These are phyloP conservation scores for Discoglossus pictus DNA, from an alignment of 2,797 vertebrate species.

Conservation along the genomic window DNA sequence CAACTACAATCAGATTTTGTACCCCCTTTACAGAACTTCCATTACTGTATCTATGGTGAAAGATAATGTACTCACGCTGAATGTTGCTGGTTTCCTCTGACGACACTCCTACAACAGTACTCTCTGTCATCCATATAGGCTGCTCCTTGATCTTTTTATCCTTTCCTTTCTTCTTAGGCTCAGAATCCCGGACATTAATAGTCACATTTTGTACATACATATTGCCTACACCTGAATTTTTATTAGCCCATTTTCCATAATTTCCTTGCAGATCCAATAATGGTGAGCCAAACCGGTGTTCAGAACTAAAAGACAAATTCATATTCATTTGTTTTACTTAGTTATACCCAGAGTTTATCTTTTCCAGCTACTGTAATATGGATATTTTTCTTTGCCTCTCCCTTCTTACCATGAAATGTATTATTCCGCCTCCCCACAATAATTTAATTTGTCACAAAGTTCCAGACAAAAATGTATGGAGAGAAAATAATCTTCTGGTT, in stretches of 20 bases:
- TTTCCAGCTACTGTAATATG: too few relatives aligned
- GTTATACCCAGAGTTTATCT: too few relatives aligned
- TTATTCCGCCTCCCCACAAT: too few relatives aligned
- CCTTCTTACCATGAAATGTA: too few relatives aligned
- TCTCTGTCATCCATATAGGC: constrained; percentile 62
- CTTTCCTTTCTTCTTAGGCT: constrained; percentile 49
- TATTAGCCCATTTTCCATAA: constrained; percentile 54
- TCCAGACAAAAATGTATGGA: too few relatives aligned
- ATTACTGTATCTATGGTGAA: too few relatives aligned
- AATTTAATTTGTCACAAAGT: too few relatives aligned
- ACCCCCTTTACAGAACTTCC: too few relatives aligned
- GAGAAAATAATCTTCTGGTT: too few relatives aligned
- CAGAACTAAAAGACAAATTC: constrained; percentile 48
- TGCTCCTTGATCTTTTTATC: constrained; percentile 52
- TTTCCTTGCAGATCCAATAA: constrained; percentile 16
- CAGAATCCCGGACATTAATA: constrained; percentile 54
- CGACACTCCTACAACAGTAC: constrained; percentile 52
- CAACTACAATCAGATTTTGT: too few relatives aligned
- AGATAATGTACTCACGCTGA: constrained; percentile 55
- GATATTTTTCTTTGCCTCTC: too few relatives aligned
- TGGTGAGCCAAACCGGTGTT: constrained; percentile 10
- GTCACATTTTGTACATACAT: constrained; percentile 58
- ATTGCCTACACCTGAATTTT: constrained; percentile 37
- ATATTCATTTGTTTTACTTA: too few relatives aligned
- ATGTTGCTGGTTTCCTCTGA: not conserved